A percentile compares a stretch with the other conserved stretches of the same genome.
Evolutionary conservation across 2,888 invertebrate species (phyloP).

Genomic region (Tiliacea citrago): DNA sequence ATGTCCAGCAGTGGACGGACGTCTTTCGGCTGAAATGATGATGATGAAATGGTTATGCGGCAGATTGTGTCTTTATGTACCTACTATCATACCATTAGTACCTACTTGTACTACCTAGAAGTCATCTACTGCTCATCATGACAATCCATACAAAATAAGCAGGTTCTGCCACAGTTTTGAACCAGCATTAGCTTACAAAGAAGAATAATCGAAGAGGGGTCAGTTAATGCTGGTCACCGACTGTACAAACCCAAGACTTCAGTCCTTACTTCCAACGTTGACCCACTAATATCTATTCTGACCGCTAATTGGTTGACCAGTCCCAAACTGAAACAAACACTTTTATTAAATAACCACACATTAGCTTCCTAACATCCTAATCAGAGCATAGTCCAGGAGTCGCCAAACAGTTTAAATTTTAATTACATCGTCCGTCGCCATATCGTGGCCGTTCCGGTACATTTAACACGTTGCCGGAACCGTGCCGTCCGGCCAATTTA

Average conservation of each 20-base stretch:
- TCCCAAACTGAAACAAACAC: slow-evolving; percentile 7
- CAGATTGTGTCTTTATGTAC: too few relatives aligned
- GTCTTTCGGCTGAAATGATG: too few relatives aligned
- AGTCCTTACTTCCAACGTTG: not conserved
- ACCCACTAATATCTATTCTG: not conserved
- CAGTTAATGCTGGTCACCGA: too few relatives aligned
- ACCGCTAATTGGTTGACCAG: not conserved
- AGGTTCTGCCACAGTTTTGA: too few relatives aligned
- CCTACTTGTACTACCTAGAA: not conserved
- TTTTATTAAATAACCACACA: slow-evolving; percentile 20
- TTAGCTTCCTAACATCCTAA: slow-evolving; percentile 14
- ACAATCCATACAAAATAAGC: not conserved
- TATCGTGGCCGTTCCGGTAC: slow-evolving; percentile 65
- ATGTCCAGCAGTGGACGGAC: too few relatives aligned
- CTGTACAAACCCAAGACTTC: not conserved
- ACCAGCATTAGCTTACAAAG: too few relatives aligned
- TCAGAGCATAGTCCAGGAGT: slow-evolving; percentile 15
- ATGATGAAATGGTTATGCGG: too few relatives aligned
- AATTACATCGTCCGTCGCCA: slow-evolving; percentile 47
- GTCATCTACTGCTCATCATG: not conserved
- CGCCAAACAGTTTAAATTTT: slow-evolving; percentile 55
- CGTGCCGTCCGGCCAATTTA: slow-evolving; percentile 44
- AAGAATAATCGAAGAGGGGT: too few relatives aligned
- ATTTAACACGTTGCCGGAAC: slow-evolving; percentile 60
- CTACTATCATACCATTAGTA: not conserved